A percentile compares a stretch with the other conserved stretches of the same genome.
Evolutionary conservation across 1,140 invertebrate genomes (phyloP).

Genomic region (Scylla paramamosain): DNA sequence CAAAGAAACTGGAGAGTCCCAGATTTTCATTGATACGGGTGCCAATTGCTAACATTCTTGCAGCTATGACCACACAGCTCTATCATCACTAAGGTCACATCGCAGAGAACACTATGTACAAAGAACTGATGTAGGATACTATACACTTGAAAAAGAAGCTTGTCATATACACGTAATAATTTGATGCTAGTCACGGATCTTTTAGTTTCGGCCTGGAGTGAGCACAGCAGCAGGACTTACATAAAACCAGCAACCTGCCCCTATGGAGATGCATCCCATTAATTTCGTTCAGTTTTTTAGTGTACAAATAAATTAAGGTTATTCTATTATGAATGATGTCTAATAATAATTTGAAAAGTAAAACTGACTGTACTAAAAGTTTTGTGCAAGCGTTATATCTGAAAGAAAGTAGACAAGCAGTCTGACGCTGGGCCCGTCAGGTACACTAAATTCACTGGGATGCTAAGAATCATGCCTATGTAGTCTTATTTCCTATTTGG

Average conservation of each 20-base stretch:
- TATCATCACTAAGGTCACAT: conserved; percentile 70
- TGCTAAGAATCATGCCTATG: conserved; percentile 65
- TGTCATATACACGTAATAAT: conserved; percentile 68
- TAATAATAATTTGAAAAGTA: conserved; percentile 66
- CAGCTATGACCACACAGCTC: conserved; percentile 71
- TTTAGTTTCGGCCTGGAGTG: conserved; percentile 62
- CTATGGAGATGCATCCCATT: conserved; percentile 72
- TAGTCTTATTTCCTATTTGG: conserved; percentile 73
- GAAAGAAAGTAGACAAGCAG: conserved; percentile 62
- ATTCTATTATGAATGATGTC: conserved; percentile 70
- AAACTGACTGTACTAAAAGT: conserved; percentile 66
- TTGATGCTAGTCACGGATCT: conserved; percentile 41
- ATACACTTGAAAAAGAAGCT: conserved; percentile 72
- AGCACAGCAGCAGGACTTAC: conserved; percentile 73
- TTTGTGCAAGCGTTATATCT: conserved; percentile 72
- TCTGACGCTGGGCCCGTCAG: conserved; percentile 59
- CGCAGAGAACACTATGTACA: conserved; percentile 69
- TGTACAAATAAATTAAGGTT: conserved; percentile 68
- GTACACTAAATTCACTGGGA: conserved; percentile 60
- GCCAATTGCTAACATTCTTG: conserved; percentile 71
- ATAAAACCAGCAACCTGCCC: conserved; percentile 75
- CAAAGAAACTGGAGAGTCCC: conserved; percentile 57
- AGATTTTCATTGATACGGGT: conserved; percentile 54
- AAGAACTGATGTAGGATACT: conserved; percentile 70
- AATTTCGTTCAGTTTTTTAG: conserved; percentile 58